Percentiles rank a stretch among this genome's conserved stretches.
phyloP scores from a whole-genome alignment of 2,888 invertebrate species.

The Aproaerema taeniolella region DNA sequence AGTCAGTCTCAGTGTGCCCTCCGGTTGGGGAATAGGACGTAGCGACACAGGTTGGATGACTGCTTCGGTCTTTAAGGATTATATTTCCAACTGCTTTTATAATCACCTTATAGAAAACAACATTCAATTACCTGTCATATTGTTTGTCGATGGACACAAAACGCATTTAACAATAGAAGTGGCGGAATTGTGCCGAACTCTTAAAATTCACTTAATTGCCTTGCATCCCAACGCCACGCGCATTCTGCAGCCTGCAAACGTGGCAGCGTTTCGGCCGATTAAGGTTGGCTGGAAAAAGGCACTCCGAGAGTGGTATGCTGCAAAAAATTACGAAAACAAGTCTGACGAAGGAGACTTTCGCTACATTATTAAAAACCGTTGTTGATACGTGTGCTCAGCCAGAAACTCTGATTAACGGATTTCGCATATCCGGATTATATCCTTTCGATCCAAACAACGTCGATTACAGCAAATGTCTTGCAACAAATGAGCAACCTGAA shows the following conservation, averaged over 20 bases:
- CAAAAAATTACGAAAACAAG: background rate
- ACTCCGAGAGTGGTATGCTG: constrained; percentile 6
- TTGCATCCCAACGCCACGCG: too few species aligned
- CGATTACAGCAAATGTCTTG: constrained; percentile 12
- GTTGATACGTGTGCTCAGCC: too few species aligned
- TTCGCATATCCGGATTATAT: constrained; percentile 9
- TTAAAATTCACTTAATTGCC: constrained; percentile 14
- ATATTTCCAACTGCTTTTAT: background rate
- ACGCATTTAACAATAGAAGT: constrained; percentile 18
- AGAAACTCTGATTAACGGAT: constrained; percentile 15
- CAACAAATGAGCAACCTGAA: too few species aligned
- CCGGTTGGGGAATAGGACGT: background rate
- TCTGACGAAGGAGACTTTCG: constrained; percentile 10
- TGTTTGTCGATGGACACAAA: constrained; percentile 24
- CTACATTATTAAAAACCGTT: constrained; percentile 8
- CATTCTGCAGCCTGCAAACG: constrained; percentile 17
- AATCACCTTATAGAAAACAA: constrained; percentile 1
- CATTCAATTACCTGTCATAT: constrained; percentile 16
- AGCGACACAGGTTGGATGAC: constrained; percentile 3
- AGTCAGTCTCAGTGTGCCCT: background rate
- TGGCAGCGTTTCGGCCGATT: constrained; percentile 15
- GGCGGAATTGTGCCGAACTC: constrained; percentile 11
- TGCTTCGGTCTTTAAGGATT: background rate
- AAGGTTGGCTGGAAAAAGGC: constrained; percentile 11
- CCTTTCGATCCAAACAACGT: constrained; percentile 8